A percentile compares a stretch with the other conserved stretches of the same genome.
phyloP scores from a whole-genome alignment of 2,888 invertebrate genomes.

The Mesodorylaimus sp. region DNA sequence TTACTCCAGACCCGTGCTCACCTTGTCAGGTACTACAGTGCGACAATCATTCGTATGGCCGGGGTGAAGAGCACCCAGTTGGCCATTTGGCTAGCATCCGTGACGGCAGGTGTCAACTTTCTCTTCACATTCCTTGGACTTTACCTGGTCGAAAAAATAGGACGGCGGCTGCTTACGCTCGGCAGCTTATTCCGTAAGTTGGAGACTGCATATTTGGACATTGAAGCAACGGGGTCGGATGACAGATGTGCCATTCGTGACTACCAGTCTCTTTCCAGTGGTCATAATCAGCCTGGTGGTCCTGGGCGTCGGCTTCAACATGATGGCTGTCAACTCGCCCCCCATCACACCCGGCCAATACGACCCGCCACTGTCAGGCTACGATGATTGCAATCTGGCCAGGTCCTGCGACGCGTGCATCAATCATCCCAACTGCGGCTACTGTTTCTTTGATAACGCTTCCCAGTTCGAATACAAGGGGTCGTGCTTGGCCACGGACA shows the following conservation, averaged over 20 bases:
- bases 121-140: constrained; percentile 37
- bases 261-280: constrained; percentile 17
- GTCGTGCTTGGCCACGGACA: constrained; percentile 27
- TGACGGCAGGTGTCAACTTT: constrained; percentile 36
- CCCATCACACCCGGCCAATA: constrained; percentile 16
- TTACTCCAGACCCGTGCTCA: not conserved
- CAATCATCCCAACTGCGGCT: constrained; percentile 34
- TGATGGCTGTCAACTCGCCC: constrained; percentile 31
- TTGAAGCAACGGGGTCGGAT: too few relatives aligned
- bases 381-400: too few relatives aligned
- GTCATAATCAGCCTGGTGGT: constrained; percentile 31
- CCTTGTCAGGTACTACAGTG: constrained; percentile 38
- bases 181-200: constrained; percentile 29
- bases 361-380: constrained; percentile 17
- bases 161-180: constrained; percentile 31
- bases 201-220: not conserved
- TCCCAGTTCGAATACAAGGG: constrained; percentile 22
- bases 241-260: constrained; percentile 3
- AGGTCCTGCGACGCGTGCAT: constrained; percentile 38
- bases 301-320: constrained; percentile 34
- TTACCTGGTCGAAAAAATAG: constrained; percentile 36
- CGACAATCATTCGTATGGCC: constrained; percentile 37
- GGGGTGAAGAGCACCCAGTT: constrained; percentile 31
- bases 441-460: constrained; percentile 28
- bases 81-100: constrained; percentile 38